Percentiles rank a stretch among this genome's conserved stretches.
Evolutionary conservation across 2,113 vertebrate genomes (phyloP).

Genomic region (Pygoscelis antarcticus): DNA sequence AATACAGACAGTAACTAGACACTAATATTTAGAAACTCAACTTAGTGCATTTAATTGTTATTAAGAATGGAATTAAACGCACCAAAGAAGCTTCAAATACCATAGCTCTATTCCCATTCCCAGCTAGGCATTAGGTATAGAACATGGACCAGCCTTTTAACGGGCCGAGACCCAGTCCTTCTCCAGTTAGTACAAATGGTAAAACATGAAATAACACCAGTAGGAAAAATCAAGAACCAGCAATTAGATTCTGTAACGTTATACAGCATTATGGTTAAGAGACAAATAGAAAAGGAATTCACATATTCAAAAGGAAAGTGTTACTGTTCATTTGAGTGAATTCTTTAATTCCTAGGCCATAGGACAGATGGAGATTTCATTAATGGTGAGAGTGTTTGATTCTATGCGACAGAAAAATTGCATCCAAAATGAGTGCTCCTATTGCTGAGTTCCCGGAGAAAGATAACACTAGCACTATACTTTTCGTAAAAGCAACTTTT

Average conservation of each 20-base stretch:
- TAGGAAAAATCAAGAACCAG: not conserved
- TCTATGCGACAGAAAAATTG: fast-evolving
- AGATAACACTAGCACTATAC: not conserved
- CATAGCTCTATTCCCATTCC: not conserved
- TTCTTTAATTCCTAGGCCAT: not conserved
- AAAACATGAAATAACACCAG: not conserved
- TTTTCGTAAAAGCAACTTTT: not conserved
- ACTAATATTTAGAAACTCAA: not conserved
- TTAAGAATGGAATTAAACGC: not conserved
- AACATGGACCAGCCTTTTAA: not conserved
- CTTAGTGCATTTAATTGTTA: not conserved
- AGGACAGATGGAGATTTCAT: not conserved
- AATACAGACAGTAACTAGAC: not conserved
- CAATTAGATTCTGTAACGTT: fast-evolving
- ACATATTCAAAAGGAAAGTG: not conserved
- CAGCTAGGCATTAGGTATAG: not conserved
- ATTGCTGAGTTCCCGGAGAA: not conserved
- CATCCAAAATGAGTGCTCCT: not conserved
- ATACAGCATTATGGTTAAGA: not conserved
- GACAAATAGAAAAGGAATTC: not conserved
- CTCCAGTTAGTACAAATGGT: not conserved
- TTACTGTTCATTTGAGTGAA: not conserved
- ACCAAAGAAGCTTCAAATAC: not conserved
- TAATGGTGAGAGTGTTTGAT: not conserved
- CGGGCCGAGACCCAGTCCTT: not conserved